Base-by-base conservation (phyloP, 2,113 vertebrate genomes). In the Myotis davidii region DNA sequence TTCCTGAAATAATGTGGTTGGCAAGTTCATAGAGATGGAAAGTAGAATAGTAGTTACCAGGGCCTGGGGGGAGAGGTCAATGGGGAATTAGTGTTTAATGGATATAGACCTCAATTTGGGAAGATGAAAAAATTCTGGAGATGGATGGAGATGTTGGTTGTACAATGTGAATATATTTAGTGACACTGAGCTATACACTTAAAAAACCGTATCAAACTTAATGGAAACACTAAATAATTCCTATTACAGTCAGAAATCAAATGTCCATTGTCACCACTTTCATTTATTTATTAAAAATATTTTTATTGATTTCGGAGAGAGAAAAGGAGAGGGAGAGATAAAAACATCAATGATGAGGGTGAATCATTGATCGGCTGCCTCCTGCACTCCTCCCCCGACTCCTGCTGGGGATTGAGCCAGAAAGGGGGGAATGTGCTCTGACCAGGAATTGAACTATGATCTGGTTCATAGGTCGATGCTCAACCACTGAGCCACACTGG, bases 1-100 rank as follows among this genome's bases (percentile, higher is more conserved):
- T 67, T 79, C 27, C 50, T 73, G 52, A 89, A 95, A 89, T 89
- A 64, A 70, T 54, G 72, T n/a, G 59, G 50, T 92, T 88, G 42
- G 50, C 9, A 95, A 74, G 45, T 74, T 88, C 45, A 20, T 65
- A 82, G 85, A 88, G 65, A 52, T 27, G 56, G 72, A 79, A 91
- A 72, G 23, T n/a, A 45, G 17, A 93, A 59, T 34, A 70, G n/a
- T 88, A 34, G n/a, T 87, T 87, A 56, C 69, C 39, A 70, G 42
- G 6, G 23, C 14, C 32, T 81, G 14, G 3, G 39, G 11, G 5
- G 65, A 14, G 6, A 52, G 5, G 39, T 12, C 39, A 88, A 65
- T 82, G 12, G 32, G 37, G 74, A 61, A 29, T 42, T 73, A 94
- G 3, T 88, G 42, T 52, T 89, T 69, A 69, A 34, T 85, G 37